Evolutionary conservation across 2,113 vertebrate genomes (phyloP).

Genomic region (Turnix velox): DNA sequence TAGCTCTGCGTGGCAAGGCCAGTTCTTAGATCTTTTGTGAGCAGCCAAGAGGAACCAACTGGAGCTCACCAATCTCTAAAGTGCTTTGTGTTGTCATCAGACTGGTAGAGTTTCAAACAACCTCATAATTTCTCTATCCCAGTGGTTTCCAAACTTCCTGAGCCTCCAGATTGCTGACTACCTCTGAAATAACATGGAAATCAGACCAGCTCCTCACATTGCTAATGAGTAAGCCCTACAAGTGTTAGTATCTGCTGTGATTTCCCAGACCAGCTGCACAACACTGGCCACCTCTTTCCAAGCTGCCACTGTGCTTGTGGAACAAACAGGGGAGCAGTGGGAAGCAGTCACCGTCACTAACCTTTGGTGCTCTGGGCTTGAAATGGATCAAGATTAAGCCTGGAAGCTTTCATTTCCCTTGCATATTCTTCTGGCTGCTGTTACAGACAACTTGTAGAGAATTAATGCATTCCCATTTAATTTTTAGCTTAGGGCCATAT

Average conservation of each 20-base stretch:
- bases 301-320: not conserved
- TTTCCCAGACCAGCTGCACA: not conserved
- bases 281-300: not conserved
- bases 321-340: not conserved
- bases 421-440: not conserved
- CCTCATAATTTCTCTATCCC: not conserved
- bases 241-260: not conserved
- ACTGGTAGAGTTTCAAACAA: not conserved
- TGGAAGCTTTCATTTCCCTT: not conserved
- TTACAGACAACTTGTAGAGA: not conserved
- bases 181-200: not conserved
- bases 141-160: not conserved
- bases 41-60: not conserved
- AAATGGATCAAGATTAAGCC: not conserved
- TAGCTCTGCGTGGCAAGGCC: not conserved
- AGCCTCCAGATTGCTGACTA: not conserved
- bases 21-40: not conserved
- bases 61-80: not conserved
- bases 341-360: not conserved
- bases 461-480: not conserved
- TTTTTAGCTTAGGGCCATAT: not conserved
- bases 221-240: not conserved
- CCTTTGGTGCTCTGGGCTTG: not conserved
- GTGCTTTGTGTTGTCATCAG: not conserved
- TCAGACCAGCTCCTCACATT: not conserved